Evolutionary conservation across 1,140 invertebrate species (phyloP).

Genomic region (Hestina assimilis): DNA sequence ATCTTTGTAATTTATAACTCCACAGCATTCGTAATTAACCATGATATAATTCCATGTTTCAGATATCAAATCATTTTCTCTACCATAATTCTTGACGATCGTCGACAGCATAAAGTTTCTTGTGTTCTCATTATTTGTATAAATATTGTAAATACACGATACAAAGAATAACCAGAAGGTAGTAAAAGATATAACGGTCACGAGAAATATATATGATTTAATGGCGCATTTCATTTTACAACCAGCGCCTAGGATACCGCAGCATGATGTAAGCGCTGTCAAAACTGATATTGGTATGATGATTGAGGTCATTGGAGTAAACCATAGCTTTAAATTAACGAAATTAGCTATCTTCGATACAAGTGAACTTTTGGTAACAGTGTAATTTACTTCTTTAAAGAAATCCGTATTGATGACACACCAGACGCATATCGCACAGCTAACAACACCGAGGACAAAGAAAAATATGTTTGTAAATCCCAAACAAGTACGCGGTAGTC

Average conservation of each 20-base stretch:
- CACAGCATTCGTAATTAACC: constrained; percentile 64
- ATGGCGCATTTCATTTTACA: constrained; percentile 63
- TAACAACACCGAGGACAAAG: constrained; percentile 48
- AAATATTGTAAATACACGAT: constrained; percentile 59
- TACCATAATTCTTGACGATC: constrained; percentile 50
- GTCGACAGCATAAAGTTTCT: constrained; percentile 38
- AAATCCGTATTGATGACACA: constrained; percentile 60
- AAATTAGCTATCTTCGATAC: constrained; percentile 51
- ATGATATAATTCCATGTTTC: constrained; percentile 57
- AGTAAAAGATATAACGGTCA: constrained; percentile 39
- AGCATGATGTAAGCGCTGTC: constrained; percentile 60
- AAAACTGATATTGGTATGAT: constrained; percentile 44
- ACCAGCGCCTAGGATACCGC: constrained; percentile 59
- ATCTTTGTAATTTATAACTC: constrained; percentile 46
- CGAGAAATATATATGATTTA: constrained; percentile 63
- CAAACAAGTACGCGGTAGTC: constrained; percentile 62
- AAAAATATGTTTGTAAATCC: constrained; percentile 63
- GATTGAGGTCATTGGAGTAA: constrained; percentile 54
- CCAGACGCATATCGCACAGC: constrained; percentile 57
- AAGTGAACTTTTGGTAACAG: constrained; percentile 50
- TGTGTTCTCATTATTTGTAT: constrained; percentile 49
- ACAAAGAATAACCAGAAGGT: constrained; percentile 61
- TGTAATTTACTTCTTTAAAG: constrained; percentile 62
- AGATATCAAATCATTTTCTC: constrained; percentile 56
- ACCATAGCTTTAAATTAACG: constrained; percentile 58